These are phyloP conservation scores for Drosophila oshimai DNA, from an alignment of 1,140 invertebrate species.

Conservation along the genomic window DNA sequence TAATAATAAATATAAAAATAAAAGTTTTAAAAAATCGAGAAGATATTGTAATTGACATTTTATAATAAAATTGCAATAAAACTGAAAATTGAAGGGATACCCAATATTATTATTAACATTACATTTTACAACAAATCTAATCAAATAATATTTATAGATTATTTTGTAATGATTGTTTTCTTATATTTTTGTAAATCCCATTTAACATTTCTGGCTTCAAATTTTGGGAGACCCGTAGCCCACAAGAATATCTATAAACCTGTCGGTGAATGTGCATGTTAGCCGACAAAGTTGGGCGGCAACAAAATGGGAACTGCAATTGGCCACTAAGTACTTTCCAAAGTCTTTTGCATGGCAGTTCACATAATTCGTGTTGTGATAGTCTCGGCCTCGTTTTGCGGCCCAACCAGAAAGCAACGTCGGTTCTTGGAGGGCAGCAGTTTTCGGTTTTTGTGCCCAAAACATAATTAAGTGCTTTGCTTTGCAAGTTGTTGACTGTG, in stretches of 20 bases:
- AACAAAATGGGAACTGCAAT: conserved; percentile 60
- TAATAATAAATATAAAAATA: too few species aligned
- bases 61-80: too few species aligned
- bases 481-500: conserved; percentile 67
- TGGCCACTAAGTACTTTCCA: conserved; percentile 74
- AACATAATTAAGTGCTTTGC: conserved; percentile 81
- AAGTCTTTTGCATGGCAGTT: conserved; percentile 71
- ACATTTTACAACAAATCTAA: too few species aligned
- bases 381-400: conserved; percentile 59
- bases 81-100: too few species aligned
- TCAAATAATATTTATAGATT: too few species aligned
- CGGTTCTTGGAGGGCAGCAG: conserved; percentile 21
- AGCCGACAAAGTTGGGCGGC: conserved; percentile 13
- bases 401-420: conserved; percentile 17
- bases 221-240: conserved; percentile 3
- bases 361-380: conserved; percentile 74
- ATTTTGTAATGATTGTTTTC: too few species aligned
- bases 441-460: conserved; percentile 57
- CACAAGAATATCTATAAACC: conserved; percentile 16
- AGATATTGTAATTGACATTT: too few species aligned
- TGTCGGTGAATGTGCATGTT: neutral
- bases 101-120: too few species aligned
- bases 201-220: too few species aligned
- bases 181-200: too few species aligned
- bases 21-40: too few species aligned